Conservation (phyloP, 2,888 invertebrate genomes). For the Aproaerema taeniolella region DNA sequence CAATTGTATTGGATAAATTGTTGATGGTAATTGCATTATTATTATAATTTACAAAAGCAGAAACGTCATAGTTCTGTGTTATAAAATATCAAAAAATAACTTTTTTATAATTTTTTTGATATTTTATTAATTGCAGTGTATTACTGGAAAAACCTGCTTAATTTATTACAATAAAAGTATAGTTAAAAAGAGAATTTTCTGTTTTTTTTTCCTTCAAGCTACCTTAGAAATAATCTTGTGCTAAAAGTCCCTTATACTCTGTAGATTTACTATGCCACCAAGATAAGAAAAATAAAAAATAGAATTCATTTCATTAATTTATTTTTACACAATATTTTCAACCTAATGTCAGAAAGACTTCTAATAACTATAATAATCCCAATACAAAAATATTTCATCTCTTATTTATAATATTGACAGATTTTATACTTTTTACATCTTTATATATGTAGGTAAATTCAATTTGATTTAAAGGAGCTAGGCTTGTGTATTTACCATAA, state of each 20-base stretch:
- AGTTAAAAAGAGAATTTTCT: slow-evolving; percentile 28
- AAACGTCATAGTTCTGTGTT: too few relatives aligned
- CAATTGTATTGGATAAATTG: slow-evolving; percentile 24
- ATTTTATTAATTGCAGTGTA: slow-evolving; percentile 45
- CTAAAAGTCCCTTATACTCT: too few relatives aligned
- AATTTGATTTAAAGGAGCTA: slow-evolving; percentile 33
- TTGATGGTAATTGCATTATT: slow-evolving; percentile 22
- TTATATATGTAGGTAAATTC: slow-evolving; percentile 31
- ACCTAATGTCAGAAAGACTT: slow-evolving; percentile 59
- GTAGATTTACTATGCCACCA: too few relatives aligned
- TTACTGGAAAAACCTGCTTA: slow-evolving; percentile 54
- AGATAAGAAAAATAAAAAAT: slow-evolving; percentile 15
- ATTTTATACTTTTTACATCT: slow-evolving; percentile 57
- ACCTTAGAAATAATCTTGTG: too few relatives aligned
- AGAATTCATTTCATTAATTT: slow-evolving; percentile 44
- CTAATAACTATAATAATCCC: slow-evolving; percentile 69
- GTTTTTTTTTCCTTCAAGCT: too few relatives aligned
- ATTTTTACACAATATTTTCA: slow-evolving; percentile 70
- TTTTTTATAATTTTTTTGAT: too few relatives aligned
- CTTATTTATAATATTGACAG: slow-evolving; percentile 66
- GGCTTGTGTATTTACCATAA: slow-evolving; percentile 25
- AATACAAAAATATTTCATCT: slow-evolving; percentile 75
- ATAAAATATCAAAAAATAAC: too few relatives aligned
- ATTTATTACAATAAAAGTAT: slow-evolving; percentile 67
- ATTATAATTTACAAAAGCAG: slow-evolving; percentile 21